Base-by-base conservation (phyloP, 1,140 invertebrate species). In the Coenobita brevimanus region DNA sequence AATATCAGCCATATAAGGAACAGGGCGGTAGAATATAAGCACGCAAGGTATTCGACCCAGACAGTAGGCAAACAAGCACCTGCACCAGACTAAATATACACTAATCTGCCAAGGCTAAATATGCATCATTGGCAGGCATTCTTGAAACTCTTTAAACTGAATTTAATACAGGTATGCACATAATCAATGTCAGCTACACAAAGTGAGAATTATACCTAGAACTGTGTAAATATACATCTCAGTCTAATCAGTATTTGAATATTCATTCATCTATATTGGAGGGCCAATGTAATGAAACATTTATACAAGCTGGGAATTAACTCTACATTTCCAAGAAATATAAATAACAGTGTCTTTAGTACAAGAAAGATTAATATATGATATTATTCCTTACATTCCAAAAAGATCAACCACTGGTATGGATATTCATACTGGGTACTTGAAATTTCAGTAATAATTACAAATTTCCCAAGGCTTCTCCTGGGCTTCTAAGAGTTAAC, bases 31-130 rank as follows among this genome's bases (percentile, higher is more conserved):
- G 2, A 82, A 43, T 6, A 69, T n/a, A 30, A 41, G 43, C n/a
- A n/a, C n/a, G n/a, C n/a, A n/a, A 38, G 57, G 62, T 10, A 38
- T 27, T 82, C 57, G 67, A 36, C 21, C 27, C 2, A 57, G 36
- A 69, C 38, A 82, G 64, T 27, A 82, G 62, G 27, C 27, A 67
- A 67, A 82, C 79, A 38, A 67, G 36, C 79, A 43, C 64, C 57
- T 60, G 62, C 79, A 64, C 33, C 60, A 67, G 60, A 84, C 82
- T 75, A n/a, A 84, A 75, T 46, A 76, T 84, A 84, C 50, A 8
- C 82, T 84, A 84, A 75, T 76, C 82, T 84, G 75, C 71, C 75
- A 84, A 84, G 71, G 82, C 82, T 84, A 84, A 84, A 84, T 75
- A 76, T 84, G 57, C 54, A 84, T 80, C 27, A 80, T 80, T 36